Base-by-base conservation (phyloP, 1,140 invertebrate genomes). In the Antheraea mylitta region DNA sequence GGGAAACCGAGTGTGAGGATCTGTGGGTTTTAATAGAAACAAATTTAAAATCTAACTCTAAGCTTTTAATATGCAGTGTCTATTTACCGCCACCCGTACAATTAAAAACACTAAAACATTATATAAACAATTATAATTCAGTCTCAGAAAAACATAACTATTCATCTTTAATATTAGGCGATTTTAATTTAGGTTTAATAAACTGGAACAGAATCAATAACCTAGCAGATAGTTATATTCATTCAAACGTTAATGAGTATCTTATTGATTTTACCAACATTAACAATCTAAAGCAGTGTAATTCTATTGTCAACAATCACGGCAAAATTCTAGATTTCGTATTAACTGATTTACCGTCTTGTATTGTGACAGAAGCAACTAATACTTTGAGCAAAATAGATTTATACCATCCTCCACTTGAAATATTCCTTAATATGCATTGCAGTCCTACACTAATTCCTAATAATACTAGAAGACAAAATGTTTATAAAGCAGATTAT, bases 51-150 rank as follows among this genome's bases (percentile, higher is more conserved):
- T 58, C n/a, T 10, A 38, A 36, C 22, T 59, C 60, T 4, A 45
- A 53, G 38, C 1, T 42, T 42, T 42, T 11, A 66, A 71, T 79
- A 36, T 74, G 72, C 64, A 72, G 60, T 11, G 16, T 74, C 2
- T 79, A 79, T 67, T 18, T 79, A 9, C 74, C 77, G 10, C 77
- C 77, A 7, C 77, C 77, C 19, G 70, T 76, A 8, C 63, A 48
- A 1, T 19, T 36, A 60, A 18, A 9, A 38, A 59, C 45, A 8
- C 66, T 72, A 11, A 64, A 70, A 22, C 53, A 45, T 53, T 78
- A 67, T 61, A 37, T 72, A 37, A 38, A 68, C 18, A 75, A 67
- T 48, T 71, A 58, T 62, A 71, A 68, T 42, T 22, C 13, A 38
- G 37, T 74, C 8, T 30, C 58, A n/a, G 68, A 71, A 53, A 64